Evolutionary conservation across 2,113 vertebrate species (phyloP).

Genomic region (Plecotus auritus): DNA sequence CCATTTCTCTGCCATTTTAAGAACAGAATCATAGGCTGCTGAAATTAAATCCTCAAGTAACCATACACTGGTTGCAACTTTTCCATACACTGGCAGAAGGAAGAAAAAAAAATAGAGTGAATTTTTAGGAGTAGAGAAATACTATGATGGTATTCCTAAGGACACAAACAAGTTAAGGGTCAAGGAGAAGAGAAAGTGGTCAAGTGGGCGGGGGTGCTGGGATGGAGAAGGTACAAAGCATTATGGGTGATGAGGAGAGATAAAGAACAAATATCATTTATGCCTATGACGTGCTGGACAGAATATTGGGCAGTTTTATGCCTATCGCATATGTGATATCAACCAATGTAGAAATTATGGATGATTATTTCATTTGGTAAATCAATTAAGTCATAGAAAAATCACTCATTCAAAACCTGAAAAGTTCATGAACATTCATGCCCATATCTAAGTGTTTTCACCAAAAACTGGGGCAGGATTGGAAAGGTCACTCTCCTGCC

Average conservation of each 20-base stretch:
- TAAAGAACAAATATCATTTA: too few species aligned
- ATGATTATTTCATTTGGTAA: not conserved
- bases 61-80: not conserved
- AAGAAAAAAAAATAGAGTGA: not conserved
- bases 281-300: not conserved
- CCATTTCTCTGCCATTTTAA: not conserved
- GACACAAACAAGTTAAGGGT: not conserved
- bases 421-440: not conserved
- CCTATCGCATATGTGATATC: not conserved
- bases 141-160: not conserved
- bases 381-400: not conserved
- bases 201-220: not conserved
- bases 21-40: not conserved
- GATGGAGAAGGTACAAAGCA: not conserved
- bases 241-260: not conserved
- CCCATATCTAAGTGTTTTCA: not conserved
- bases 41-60: not conserved
- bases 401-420: not conserved
- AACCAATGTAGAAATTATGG: not conserved
- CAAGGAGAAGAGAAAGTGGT: not conserved
- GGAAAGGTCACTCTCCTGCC: constrained; percentile 7
- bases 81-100: not conserved
- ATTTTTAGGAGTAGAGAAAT: not conserved
- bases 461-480: not conserved
- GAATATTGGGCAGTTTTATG: not conserved